Base-by-base conservation (phyloP, 1,140 invertebrate species). In the Drosophila burlai region DNA sequence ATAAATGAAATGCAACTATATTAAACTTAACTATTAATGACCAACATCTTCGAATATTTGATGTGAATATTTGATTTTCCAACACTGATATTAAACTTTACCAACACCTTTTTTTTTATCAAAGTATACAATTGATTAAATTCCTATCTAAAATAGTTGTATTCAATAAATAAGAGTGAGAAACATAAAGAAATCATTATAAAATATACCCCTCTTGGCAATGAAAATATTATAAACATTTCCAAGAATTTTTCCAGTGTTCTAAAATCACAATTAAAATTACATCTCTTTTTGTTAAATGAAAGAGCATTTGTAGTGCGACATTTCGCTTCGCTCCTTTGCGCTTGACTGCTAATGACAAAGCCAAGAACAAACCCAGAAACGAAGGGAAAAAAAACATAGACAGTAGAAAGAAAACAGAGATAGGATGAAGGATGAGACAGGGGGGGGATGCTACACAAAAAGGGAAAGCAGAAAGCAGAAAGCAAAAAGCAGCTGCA, bases 341-440 rank as follows among this genome's bases (percentile, higher is more conserved):
- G 49, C 45, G 62, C 68, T 79, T 78, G 52, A 73, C 76, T 80
- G 80, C 80, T 86, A 80, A 80, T 77, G 83, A 86, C 76, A 83
- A 79, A 79, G 49, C 43, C 63, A 65, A 65, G 64, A 62, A 73
- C 57, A 64, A 67, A 49, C 60, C 42, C 52, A 65, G 60, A 45
- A 82, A 47, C 21, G 40, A 42, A 49, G 9, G 36, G 4, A 36
- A 67, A 78, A 46, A 63, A 18, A 42, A 34, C 29, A 66, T 10
- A 15, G 18, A 36, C 13, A 29, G 52, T 50, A 38, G 67, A 60
- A 72, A 61, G 69, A 72, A 73, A 73, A 52, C 67, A 73, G 46
- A 50, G 55, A 73, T 58, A 24, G 42, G 38, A 60, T 40, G 55
- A 45, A 60, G 54, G 69, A 50, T 58, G 50, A n/a, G 31, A n/a